phyloP scores from a whole-genome alignment of 2,113 vertebrate species.

The Rhinoderma darwinii region DNA sequence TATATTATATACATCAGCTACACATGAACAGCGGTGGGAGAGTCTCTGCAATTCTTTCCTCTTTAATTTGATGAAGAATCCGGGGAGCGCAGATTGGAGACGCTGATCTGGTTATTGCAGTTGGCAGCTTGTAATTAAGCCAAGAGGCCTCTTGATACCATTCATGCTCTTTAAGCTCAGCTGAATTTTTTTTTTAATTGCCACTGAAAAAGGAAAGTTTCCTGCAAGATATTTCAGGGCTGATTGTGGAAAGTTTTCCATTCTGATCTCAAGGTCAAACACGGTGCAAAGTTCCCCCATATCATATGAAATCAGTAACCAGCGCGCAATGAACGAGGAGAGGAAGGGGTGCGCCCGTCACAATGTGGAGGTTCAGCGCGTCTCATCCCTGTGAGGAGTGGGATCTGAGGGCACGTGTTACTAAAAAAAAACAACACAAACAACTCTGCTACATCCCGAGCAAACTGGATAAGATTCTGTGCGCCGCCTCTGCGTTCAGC shows the following conservation, averaged over 20 bases:
- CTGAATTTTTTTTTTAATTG: conserved; percentile 50
- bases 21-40: too few relatives aligned
- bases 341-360: not conserved
- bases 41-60: not conserved
- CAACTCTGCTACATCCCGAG: too few relatives aligned
- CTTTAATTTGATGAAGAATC: not conserved
- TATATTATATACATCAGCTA: too few relatives aligned
- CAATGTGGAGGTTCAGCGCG: too few relatives aligned
- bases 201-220: conserved; percentile 4
- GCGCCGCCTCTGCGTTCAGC: too few relatives aligned
- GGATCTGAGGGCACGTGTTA: too few relatives aligned
- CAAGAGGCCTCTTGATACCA: conserved; percentile 20
- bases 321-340: not conserved
- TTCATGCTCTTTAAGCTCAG: conserved; percentile 44
- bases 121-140: conserved; percentile 51
- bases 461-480: too few relatives aligned
- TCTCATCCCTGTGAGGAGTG: too few relatives aligned
- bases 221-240: not conserved
- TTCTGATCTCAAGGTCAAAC: conserved; percentile 28
- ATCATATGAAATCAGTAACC: too few relatives aligned
- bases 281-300: not conserved
- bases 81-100: conserved; percentile 17
- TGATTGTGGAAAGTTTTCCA: not conserved
- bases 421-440: too few relatives aligned
- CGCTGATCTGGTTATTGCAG: conserved; percentile 37